Conservation (phyloP, 2,888 invertebrate genomes). For the Oscheius sp. region DNA sequence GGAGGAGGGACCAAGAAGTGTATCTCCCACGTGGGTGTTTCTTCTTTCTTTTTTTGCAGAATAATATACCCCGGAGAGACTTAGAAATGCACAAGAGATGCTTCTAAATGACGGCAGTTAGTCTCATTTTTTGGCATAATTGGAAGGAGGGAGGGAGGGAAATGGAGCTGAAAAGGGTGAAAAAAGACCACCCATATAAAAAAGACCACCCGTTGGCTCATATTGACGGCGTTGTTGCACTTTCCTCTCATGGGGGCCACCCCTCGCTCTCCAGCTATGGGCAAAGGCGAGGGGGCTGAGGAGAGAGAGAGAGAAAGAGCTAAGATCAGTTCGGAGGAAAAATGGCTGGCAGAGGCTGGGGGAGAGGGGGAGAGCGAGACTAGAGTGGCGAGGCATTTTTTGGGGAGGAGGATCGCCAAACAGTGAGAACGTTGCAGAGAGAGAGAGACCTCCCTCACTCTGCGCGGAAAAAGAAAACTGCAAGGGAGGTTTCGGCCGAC, state of each 20-base stretch:
- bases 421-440: not conserved
- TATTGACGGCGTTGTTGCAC: not conserved
- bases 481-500: too few species aligned
- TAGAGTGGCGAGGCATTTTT: slow-evolving; percentile 21
- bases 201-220: too few species aligned
- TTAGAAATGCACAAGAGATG: too few species aligned
- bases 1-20: too few species aligned
- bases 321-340: not conserved
- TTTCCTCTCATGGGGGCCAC: too few species aligned
- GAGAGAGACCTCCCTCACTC: slow-evolving; percentile 1
- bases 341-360: not conserved
- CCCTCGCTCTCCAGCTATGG: too few species aligned
- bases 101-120: too few species aligned
- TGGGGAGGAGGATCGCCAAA: slow-evolving; percentile 26
- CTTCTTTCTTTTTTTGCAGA: too few species aligned
- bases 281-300: too few species aligned
- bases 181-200: not conserved
- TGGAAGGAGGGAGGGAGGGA: not conserved
- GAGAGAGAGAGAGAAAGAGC: not conserved
- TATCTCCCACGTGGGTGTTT: too few species aligned
- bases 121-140: not conserved
- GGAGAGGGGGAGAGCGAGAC: not conserved
- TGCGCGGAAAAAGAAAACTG: too few species aligned
- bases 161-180: not conserved
- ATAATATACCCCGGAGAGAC: too few species aligned